These are phyloP conservation scores for Aptenodytes forsteri DNA, from an alignment of 2,113 vertebrate genomes.

Conservation along the genomic window DNA sequence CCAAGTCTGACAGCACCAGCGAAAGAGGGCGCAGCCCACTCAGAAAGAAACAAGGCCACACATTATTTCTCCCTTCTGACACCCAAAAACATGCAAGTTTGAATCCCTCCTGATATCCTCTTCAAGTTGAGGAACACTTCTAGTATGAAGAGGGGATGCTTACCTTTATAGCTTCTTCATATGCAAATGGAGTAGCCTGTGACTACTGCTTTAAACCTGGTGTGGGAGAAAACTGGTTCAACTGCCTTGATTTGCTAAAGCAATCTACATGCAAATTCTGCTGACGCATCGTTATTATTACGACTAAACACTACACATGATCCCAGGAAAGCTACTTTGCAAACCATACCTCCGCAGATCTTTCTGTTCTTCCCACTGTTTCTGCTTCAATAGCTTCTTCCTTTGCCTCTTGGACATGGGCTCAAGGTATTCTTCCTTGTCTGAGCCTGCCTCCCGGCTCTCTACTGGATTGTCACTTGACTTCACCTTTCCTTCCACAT, in stretches of 20 bases:
- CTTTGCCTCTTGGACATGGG: constrained; percentile 87
- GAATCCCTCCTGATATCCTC: background rate
- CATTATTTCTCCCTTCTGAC: fast-evolving
- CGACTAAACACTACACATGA: background rate
- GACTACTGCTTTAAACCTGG: constrained; percentile 5
- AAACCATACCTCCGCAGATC: constrained; percentile 87
- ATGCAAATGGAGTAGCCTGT: background rate
- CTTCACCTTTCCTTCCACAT: background rate
- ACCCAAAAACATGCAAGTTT: background rate
- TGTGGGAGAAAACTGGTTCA: background rate
- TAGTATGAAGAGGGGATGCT: background rate
- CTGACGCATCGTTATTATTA: background rate
- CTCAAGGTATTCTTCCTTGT: background rate
- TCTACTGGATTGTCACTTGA: background rate
- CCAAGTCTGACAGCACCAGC: background rate
- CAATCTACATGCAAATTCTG: background rate
- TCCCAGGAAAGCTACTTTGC: background rate
- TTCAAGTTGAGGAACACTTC: background rate
- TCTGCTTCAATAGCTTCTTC: constrained; percentile 89
- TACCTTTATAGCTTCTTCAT: background rate
- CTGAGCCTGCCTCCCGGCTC: background rate
- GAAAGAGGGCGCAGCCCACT: background rate
- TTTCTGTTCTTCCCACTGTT: constrained; percentile 94
- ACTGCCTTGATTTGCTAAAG: background rate
- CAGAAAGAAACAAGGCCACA: background rate